Evolutionary conservation across 2,888 invertebrate species (phyloP).

Genomic region (Dasysyrphus albostriatus): DNA sequence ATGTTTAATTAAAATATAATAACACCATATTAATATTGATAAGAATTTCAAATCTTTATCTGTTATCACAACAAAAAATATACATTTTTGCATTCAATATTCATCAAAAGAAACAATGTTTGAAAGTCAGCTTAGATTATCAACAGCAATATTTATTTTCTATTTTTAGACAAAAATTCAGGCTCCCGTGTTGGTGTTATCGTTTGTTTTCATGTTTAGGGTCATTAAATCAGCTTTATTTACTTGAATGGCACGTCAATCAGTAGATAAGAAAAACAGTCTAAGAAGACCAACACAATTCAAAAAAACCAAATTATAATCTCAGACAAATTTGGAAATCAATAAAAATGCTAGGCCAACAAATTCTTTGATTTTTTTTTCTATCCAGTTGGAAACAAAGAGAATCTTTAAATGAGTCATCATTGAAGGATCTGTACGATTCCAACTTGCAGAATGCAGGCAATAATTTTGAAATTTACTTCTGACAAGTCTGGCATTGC

Average conservation of each 20-base stretch:
- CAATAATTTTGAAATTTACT: constrained; percentile 15
- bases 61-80: not conserved
- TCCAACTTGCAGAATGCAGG: not conserved
- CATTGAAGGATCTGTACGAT: not conserved
- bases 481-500: constrained; percentile 2
- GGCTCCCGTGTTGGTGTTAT: constrained; percentile 16
- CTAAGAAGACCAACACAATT: not conserved
- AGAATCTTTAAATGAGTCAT: not conserved
- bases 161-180: constrained; percentile 42
- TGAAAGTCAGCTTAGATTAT: constrained; percentile 3
- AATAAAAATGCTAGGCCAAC: not conserved
- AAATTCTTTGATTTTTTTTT: not conserved
- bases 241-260: constrained; percentile 13
- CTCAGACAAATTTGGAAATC: not conserved
- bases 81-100: not conserved
- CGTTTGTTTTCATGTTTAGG: constrained; percentile 14
- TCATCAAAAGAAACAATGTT: not conserved
- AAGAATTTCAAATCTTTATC: not conserved
- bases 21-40: not conserved
- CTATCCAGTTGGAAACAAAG: not conserved
- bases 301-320: not conserved
- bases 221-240: constrained; percentile 9
- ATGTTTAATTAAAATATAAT: not conserved
- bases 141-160: constrained; percentile 26
- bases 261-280: not conserved